Base-by-base conservation (phyloP, 2,888 invertebrate species). In the Apeira syringaria region DNA sequence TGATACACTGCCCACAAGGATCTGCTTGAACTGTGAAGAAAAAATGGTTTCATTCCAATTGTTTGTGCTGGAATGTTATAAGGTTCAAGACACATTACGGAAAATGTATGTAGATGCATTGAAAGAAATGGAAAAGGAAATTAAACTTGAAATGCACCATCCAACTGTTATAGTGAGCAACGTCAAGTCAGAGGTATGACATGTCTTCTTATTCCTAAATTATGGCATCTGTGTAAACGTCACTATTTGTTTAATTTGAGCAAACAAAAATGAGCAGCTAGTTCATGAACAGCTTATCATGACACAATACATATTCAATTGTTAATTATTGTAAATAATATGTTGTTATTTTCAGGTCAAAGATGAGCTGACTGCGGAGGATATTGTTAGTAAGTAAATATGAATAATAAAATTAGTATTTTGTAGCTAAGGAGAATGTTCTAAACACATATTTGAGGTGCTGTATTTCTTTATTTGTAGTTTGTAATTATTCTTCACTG, bases 1-100 rank as follows among this genome's bases (percentile, higher is more conserved):
- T 59, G 86, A 89, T 49, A 68, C 64, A 29, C 64, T 89, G 43
- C 85, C 89, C 7, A 83, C 86, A 22, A 84, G 68, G 56, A 74
- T 88, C 38, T 89, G 89, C 52, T 50, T 85, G 8, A 79, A 76
- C 43, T 89, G 89, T 68, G 87, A 88, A 65, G 88, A 88, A 47
- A 89, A 78, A 63, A 74, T 89, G 63, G 70, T 87, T n/a, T 74
- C 83, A 18, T 86, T 88, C 56, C 81, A 88, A 59, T 54, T 86
- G 33, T 89, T 83, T 74, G 64, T 86, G 26, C 59, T 86, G 50
- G 85, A 89, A 63, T 88, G 88, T 55, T 76, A 74, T 43, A 85
- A 82, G 63, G 72, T 72, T 20, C 88, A 89, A 59, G 83, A 86
- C 30, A 64, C 61, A 39, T 59, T 85, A 18, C 76, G 71, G 42